These are phyloP conservation scores for Microtus richardsoni DNA, from an alignment of 2,113 vertebrate species.

Conservation along the genomic window DNA sequence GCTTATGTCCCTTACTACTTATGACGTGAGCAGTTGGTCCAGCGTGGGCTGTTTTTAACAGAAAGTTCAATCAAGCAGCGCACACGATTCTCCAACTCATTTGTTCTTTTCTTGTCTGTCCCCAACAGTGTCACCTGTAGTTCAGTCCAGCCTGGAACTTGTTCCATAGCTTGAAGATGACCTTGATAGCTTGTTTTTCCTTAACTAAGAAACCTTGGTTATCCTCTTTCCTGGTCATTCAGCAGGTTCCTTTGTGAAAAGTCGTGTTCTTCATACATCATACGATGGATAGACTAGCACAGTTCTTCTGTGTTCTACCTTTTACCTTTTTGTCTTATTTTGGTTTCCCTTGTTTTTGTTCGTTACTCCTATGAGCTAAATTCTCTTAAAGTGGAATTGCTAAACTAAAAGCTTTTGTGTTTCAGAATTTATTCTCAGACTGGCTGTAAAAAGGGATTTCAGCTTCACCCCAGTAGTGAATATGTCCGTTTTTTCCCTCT, in stretches of 20 bases:
- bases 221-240: slow-evolving; percentile 5
- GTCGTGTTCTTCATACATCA: background rate
- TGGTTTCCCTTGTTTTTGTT: background rate
- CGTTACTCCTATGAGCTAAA: slow-evolving; percentile 21
- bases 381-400: slow-evolving; percentile 38
- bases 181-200: background rate
- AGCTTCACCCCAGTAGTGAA: background rate
- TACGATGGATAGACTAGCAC: background rate
- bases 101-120: background rate
- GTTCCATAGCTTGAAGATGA: background rate
- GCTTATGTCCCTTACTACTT: background rate
- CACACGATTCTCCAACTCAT: background rate
- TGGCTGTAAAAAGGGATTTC: background rate
- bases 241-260: background rate
- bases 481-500: background rate
- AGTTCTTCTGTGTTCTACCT: slow-evolving; percentile 10
- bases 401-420: slow-evolving; percentile 4
- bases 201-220: background rate
- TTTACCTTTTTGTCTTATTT: background rate
- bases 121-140: background rate
- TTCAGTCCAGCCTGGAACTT: background rate
- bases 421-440: slow-evolving; percentile 33
- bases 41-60: background rate
- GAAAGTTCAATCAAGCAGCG: background rate
- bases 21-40: background rate